Conservation (phyloP, 2,113 vertebrate genomes). For the Sinocyclocheilus maitianheensis region DNA sequence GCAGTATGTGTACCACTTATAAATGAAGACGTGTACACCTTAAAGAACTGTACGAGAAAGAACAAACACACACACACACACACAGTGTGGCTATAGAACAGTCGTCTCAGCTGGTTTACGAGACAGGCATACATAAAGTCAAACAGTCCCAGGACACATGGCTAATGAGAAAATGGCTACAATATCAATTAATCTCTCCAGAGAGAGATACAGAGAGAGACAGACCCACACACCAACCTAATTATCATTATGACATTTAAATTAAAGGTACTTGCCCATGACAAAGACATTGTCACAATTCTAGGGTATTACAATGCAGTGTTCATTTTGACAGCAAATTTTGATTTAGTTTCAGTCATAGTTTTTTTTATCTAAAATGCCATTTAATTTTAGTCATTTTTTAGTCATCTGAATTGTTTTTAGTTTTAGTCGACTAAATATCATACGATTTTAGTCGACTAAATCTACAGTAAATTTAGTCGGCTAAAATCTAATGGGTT, state of each 20-base stretch:
- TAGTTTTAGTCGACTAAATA: too few relatives aligned
- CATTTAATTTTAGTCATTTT: too few relatives aligned
- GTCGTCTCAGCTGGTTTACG: neutral
- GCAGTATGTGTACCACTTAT: neutral
- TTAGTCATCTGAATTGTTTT: too few relatives aligned
- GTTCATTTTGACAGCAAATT: too few relatives aligned
- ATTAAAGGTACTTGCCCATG: constrained; percentile 1
- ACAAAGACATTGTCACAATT: neutral
- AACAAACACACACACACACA: neutral
- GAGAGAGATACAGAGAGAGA: constrained; percentile 57
- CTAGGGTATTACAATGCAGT: neutral
- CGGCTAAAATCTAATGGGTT: too few relatives aligned
- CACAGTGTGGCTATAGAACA: constrained; percentile 1
- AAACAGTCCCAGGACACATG: constrained; percentile 49
- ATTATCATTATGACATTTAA: constrained; percentile 28
- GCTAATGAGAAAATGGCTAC: constrained; percentile 70
- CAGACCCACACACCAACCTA: constrained; percentile 14
- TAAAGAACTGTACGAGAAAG: neutral
- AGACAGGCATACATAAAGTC: constrained; percentile 11
- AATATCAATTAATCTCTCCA: constrained; percentile 14
- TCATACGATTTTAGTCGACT: too few relatives aligned
- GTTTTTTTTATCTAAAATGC: too few relatives aligned
- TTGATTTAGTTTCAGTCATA: too few relatives aligned
- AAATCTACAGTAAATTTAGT: too few relatives aligned
- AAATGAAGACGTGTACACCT: neutral